Conservation (phyloP, 2,113 vertebrate species). For the Urocitellus parryii region DNA sequence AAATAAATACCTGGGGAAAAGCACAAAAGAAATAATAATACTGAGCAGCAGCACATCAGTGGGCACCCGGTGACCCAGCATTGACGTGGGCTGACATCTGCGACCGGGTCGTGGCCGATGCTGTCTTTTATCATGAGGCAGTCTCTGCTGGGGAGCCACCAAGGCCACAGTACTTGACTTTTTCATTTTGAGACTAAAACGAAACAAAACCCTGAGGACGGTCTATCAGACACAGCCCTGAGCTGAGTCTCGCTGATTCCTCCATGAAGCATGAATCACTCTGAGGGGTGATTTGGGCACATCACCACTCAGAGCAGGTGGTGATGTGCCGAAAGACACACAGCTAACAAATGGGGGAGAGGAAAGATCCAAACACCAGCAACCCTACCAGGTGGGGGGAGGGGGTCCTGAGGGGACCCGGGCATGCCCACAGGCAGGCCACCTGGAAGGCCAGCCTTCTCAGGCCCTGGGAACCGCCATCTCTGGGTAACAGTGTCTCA, state of each 20-base stretch:
- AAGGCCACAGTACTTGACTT: not conserved
- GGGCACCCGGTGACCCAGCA: not conserved
- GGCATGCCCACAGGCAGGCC: not conserved
- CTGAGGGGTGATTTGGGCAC: too few relatives aligned
- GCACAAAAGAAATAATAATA: conserved; percentile 1
- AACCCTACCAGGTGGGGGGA: fast-evolving
- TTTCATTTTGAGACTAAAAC: not conserved
- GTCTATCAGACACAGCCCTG: not conserved
- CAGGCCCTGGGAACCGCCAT: not conserved
- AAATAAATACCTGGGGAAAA: not conserved
- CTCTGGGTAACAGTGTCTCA: not conserved
- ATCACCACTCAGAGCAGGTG: not conserved
- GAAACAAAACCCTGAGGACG: not conserved
- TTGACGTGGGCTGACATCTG: not conserved
- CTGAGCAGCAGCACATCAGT: not conserved
- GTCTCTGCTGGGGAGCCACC: not conserved
- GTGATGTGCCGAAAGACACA: not conserved
- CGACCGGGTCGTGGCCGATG: not conserved
- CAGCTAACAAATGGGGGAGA: not conserved
- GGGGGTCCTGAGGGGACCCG: not conserved
- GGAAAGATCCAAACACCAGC: not conserved
- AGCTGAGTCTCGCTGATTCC: not conserved
- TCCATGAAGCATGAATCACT: not conserved
- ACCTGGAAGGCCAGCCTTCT: not conserved
- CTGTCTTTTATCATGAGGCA: not conserved